These are phyloP conservation scores for Phenacoccus solenopsis DNA, from an alignment of 1,140 invertebrate genomes.

Conservation along the genomic window DNA sequence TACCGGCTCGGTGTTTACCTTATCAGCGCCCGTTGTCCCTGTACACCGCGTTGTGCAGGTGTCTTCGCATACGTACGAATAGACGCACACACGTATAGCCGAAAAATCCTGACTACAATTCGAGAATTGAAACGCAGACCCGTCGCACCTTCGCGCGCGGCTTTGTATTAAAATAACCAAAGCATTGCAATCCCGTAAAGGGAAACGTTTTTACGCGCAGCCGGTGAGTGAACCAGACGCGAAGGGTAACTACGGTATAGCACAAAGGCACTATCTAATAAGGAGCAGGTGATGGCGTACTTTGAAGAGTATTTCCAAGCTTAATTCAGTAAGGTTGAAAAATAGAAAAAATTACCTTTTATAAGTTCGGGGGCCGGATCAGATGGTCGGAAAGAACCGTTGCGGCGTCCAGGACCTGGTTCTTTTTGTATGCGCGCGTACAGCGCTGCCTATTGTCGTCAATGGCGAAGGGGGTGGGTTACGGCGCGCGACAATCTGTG, in stretches of 20 bases:
- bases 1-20: not conserved
- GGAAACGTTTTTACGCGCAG: conserved; percentile 9
- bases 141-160: not conserved
- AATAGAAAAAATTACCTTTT: conserved; percentile 17
- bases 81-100: no score
- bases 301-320: conserved; percentile 7
- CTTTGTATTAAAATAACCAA: conserved; percentile 9
- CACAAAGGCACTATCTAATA: not conserved
- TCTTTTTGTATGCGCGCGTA: no score
- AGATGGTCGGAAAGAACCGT: conserved; percentile 11
- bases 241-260: not conserved
- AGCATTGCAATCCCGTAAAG: conserved; percentile 6
- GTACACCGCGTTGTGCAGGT: not conserved
- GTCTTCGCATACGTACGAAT: no score
- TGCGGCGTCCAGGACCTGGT: not conserved
- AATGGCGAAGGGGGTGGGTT: not conserved
- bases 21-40: not conserved
- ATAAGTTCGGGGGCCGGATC: conserved; percentile 12
- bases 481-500: conserved; percentile 14
- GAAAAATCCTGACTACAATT: conserved; percentile 16
- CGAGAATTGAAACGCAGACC: not conserved
- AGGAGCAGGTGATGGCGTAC: no score
- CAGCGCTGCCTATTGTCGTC: not conserved
- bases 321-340: conserved; percentile 16
- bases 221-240: conserved; percentile 16